These are phyloP conservation scores for Garra rufa DNA, from an alignment of 2,113 vertebrate genomes.

Conservation along the genomic window DNA sequence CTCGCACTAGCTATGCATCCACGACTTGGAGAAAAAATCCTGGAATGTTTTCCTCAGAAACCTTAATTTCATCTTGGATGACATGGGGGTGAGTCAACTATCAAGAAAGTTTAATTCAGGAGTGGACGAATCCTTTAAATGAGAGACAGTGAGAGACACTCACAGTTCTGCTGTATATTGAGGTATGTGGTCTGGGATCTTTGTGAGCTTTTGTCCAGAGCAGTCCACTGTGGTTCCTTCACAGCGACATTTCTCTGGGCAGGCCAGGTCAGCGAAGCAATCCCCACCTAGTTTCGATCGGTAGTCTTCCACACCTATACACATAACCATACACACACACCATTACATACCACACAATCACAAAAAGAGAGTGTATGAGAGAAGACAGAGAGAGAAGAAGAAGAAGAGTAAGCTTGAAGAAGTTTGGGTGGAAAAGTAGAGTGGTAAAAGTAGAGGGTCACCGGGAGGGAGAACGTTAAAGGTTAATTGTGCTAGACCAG, in stretches of 20 bases:
- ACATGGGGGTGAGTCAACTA: too few relatives aligned
- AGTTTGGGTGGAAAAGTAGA: conserved; percentile 17
- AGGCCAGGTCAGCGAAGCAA: conserved; percentile 96
- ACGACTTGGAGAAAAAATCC: too few relatives aligned
- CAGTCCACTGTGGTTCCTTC: conserved; percentile 98
- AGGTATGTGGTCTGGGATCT: conserved; percentile 95
- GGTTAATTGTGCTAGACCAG: conserved; percentile 33
- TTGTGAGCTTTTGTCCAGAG: conserved; percentile 95
- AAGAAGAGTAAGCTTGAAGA: neutral
- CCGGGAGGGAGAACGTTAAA: conserved; percentile 13
- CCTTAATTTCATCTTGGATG: too few relatives aligned
- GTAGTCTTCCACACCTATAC: conserved; percentile 95
- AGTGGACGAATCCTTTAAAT: neutral
- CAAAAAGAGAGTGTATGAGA: neutral
- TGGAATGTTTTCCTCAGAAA: too few relatives aligned
- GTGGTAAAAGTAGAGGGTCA: conserved; percentile 13
- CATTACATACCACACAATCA: neutral
- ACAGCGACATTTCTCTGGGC: conserved; percentile 96
- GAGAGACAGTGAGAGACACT: conserved; percentile 69
- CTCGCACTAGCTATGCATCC: too few relatives aligned
- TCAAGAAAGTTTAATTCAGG: too few relatives aligned
- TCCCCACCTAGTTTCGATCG: conserved; percentile 95
- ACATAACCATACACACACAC: conserved; percentile 40
- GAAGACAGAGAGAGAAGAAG: neutral
- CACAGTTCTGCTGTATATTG: conserved; percentile 97